Evolutionary conservation across 2,888 invertebrate species (phyloP).

Genomic region (Pecten maximus): DNA sequence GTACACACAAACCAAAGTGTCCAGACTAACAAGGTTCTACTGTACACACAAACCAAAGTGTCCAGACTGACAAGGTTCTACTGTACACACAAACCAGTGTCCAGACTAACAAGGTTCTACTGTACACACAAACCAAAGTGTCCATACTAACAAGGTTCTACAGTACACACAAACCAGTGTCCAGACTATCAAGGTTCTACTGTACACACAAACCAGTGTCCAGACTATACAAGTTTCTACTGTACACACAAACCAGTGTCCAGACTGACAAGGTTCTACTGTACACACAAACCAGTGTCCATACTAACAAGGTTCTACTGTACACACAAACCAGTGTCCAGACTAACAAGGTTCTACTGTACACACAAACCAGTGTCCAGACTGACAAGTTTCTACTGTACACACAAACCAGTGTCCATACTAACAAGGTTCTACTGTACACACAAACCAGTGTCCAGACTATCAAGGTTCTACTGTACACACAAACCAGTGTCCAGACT

Average conservation of each 20-base stretch:
- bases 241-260: background rate
- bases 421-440: background rate
- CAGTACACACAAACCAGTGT: background rate
- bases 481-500: background rate
- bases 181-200: background rate
- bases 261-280: background rate
- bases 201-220: background rate
- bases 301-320: background rate
- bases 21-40: background rate
- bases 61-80: background rate
- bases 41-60: slow-evolving; percentile 8
- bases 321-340: slow-evolving; percentile 7
- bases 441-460: background rate
- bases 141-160: background rate
- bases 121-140: background rate
- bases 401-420: background rate
- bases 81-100: background rate
- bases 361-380: background rate
- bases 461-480: background rate
- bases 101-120: background rate
- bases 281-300: background rate
- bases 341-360: background rate
- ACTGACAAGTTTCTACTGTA: background rate
- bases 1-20: background rate
- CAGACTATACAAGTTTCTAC: background rate